Evolutionary conservation across 1,140 invertebrate genomes (phyloP).

Genomic region (Orius insidiosus): DNA sequence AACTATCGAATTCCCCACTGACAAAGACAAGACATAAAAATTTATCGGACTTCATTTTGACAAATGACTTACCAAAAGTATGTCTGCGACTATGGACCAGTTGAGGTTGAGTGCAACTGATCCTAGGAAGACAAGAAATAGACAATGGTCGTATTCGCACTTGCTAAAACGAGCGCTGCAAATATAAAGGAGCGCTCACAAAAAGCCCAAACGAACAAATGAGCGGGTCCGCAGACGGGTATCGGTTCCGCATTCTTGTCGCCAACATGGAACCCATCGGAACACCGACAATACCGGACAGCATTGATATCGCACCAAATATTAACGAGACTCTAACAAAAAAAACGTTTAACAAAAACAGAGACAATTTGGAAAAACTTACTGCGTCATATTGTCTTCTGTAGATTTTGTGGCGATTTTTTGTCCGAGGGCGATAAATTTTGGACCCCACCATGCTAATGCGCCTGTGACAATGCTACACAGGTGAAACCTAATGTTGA

Average conservation of each 20-base stretch:
- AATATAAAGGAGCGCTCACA: conserved; percentile 72
- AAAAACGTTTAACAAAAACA: conserved; percentile 7
- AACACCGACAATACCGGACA: conserved; percentile 83
- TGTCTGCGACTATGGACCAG: conserved; percentile 96
- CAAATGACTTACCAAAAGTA: conserved; percentile 68
- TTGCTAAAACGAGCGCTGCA: conserved; percentile 46
- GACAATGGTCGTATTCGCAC: conserved; percentile 39
- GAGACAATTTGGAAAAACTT: conserved; percentile 25
- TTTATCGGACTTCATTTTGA: not conserved
- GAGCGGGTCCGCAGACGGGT: conserved; percentile 66
- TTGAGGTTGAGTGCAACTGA: conserved; percentile 73
- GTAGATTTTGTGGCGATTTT: conserved; percentile 37
- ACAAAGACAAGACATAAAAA: not conserved
- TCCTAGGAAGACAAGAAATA: conserved; percentile 65
- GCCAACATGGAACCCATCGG: conserved; percentile 67
- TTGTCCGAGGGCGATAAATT: conserved; percentile 62
- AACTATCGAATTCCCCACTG: not conserved
- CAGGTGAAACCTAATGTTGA: conserved; percentile 90
- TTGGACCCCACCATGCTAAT: conserved; percentile 89
- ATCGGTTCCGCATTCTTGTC: conserved; percentile 43
- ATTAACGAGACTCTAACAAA: conserved; percentile 59
- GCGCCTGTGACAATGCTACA: conserved; percentile 94
- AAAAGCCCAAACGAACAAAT: conserved; percentile 83
- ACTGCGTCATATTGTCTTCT: conserved; percentile 35
- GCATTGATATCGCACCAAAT: conserved; percentile 87